Base-by-base conservation (phyloP, 1,140 invertebrate genomes). In the Plectrocnemia conspersa region DNA sequence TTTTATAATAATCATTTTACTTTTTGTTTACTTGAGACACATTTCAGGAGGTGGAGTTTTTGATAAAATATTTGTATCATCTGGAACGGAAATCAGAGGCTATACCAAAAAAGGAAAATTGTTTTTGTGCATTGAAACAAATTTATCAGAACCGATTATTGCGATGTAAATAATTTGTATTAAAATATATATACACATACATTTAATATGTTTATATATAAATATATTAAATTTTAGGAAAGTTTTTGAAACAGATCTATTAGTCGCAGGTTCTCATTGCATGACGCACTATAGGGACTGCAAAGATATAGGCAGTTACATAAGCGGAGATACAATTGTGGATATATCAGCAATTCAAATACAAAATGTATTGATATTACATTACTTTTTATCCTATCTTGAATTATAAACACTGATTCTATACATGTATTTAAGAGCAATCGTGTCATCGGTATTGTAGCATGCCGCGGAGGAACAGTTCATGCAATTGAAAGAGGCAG, bases 201-300 rank as follows among this genome's bases (percentile, higher is more conserved):
- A 25, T 3, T 45, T 6, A 7, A 45, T 45, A 45, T n/a, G 13
- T 25, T 25, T 25, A 5, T 13, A 27, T 45, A 25, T 25, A 45
- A 9, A 5, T 45, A 15, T 16, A 32, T 29, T 47, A 25, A 41
- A 58, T 75, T 73, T 15, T 56, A 91, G 88, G 77, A 83, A 81
- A 69, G 84, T 93, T 19, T 79, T 82, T 63, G 89, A 87, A 53
- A 80, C 85, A 61, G 86, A 93, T 70, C 71, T 93, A 38, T 82
- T 92, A 52, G 78, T 88, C 0, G 83, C 85, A 67, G 89, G 90
- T 19, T 81, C 82, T 59, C 89, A 90, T 72, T 79, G 89, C 15
- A 90, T 86, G 69, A 92, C 86, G 64, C 86, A 91, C 60, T 94
- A 88, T 66, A 77, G 81, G 61, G 89, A 93, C 67, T 92, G 88